Evolutionary conservation across 2,113 vertebrate genomes (phyloP).

Genomic region (Empidonax traillii): DNA sequence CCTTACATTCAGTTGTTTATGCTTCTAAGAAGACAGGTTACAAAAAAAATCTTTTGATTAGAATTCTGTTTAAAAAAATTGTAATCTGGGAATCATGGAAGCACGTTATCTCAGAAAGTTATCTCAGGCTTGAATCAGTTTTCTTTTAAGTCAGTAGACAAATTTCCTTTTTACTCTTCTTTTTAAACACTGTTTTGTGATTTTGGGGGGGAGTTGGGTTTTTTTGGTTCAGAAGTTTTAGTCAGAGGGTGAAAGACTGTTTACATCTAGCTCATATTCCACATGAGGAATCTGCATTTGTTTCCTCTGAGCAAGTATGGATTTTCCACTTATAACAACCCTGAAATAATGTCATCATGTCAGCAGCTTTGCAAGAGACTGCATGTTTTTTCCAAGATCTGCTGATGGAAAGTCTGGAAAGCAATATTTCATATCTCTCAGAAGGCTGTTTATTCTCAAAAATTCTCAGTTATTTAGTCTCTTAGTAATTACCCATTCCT

Average conservation of each 20-base stretch:
- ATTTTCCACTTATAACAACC: conserved; percentile 68
- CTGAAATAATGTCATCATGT: conserved; percentile 36
- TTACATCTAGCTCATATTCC: conserved; percentile 59
- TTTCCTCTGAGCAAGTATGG: conserved; percentile 68
- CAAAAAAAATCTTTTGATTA: not conserved
- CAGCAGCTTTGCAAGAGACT: conserved; percentile 29
- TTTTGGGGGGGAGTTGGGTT: no score
- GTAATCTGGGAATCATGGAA: not conserved
- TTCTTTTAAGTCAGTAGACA: not conserved
- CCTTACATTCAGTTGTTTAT: not conserved
- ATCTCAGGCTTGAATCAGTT: not conserved
- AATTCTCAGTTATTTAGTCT: conserved; percentile 66
- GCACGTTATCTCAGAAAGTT: not conserved
- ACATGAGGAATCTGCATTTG: conserved; percentile 66
- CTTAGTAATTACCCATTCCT: conserved; percentile 67
- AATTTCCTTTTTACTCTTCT: not conserved
- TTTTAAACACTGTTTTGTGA: not conserved
- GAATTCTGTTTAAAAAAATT: not conserved
- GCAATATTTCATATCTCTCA: conserved; percentile 55
- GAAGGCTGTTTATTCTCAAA: conserved; percentile 74
- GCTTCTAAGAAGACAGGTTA: not conserved
- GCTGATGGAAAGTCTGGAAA: conserved; percentile 66
- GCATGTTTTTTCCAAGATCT: conserved; percentile 64
- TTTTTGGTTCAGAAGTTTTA: not conserved
- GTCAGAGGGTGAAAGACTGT: conserved; percentile 39